Evolutionary conservation across 2,113 vertebrate species (phyloP).

Genomic region (Orycteropus afer): DNA sequence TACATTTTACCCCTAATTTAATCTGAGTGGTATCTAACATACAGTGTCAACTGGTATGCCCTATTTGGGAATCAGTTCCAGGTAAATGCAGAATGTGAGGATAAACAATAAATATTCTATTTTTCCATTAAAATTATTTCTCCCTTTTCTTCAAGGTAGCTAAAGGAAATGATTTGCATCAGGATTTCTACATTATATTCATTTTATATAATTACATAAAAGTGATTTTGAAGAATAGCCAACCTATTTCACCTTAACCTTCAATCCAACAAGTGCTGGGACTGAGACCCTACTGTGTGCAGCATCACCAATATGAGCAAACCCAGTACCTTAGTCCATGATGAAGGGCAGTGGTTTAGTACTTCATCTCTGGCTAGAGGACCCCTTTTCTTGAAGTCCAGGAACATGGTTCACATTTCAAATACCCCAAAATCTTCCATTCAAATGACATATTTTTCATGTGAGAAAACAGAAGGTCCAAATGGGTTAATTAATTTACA

Average conservation of each 20-base stretch:
- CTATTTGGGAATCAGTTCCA: neutral
- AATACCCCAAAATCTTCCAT: neutral
- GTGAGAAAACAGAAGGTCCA: constrained; percentile 52
- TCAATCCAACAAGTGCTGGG: constrained; percentile 16
- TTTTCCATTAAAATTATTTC: constrained; percentile 19
- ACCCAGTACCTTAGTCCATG: neutral
- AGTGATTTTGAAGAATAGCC: neutral
- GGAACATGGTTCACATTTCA: neutral
- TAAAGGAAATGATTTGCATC: constrained; percentile 55
- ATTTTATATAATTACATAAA: constrained; percentile 10
- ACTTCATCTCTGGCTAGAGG: neutral
- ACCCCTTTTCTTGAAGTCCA: neutral
- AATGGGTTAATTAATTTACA: constrained; percentile 66
- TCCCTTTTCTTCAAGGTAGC: constrained; percentile 65
- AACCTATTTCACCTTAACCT: constrained; percentile 24
- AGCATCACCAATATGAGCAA: neutral
- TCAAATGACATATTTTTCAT: neutral
- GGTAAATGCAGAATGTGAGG: constrained; percentile 55
- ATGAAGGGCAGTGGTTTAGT: neutral
- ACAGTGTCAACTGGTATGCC: neutral
- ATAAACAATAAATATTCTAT: neutral
- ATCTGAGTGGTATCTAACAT: neutral
- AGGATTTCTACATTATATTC: constrained; percentile 40
- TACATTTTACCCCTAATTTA: neutral
- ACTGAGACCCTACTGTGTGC: neutral